These are phyloP conservation scores for Peribatodes rhomboidaria DNA, from an alignment of 2,888 invertebrate species.

Conservation along the genomic window DNA sequence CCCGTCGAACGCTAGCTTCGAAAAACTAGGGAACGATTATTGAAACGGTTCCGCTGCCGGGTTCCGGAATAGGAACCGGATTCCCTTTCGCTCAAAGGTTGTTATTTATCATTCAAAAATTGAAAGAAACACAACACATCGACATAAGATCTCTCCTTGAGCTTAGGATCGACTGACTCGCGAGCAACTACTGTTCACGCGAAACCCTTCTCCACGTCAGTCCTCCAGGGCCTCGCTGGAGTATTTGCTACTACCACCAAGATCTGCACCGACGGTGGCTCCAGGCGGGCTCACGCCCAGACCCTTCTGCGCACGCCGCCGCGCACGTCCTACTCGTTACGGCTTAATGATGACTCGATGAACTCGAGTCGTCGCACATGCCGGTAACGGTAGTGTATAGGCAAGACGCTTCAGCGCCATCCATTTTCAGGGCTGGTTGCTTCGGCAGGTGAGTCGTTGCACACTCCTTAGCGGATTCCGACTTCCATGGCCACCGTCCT, in stretches of 20 bases:
- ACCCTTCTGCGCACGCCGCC: constrained; percentile 87
- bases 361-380: constrained; percentile 57
- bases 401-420: constrained; percentile 86
- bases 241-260: constrained; percentile 91
- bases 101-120: constrained; percentile 57
- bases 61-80: constrained; percentile 87
- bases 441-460: constrained; percentile 88
- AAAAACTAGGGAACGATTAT: constrained; percentile 69
- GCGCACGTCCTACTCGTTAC: constrained; percentile 87
- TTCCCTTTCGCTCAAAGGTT: constrained; percentile 83
- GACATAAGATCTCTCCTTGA: constrained; percentile 78
- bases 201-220: constrained; percentile 86
- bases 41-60: constrained; percentile 84
- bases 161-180: constrained; percentile 87
- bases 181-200: constrained; percentile 84
- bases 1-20: constrained; percentile 58
- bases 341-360: constrained; percentile 80
- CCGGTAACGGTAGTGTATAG: constrained; percentile 81
- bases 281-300: constrained; percentile 81
- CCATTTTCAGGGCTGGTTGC: constrained; percentile 89
- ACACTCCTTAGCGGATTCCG: constrained; percentile 88
- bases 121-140: constrained; percentile 70
- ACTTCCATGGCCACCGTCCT: constrained; percentile 88
- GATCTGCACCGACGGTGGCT: constrained; percentile 87
- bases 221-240: constrained; percentile 88